Evolutionary conservation across 2,888 invertebrate genomes (phyloP).

Genomic region (Pharmacophagus antenor): DNA sequence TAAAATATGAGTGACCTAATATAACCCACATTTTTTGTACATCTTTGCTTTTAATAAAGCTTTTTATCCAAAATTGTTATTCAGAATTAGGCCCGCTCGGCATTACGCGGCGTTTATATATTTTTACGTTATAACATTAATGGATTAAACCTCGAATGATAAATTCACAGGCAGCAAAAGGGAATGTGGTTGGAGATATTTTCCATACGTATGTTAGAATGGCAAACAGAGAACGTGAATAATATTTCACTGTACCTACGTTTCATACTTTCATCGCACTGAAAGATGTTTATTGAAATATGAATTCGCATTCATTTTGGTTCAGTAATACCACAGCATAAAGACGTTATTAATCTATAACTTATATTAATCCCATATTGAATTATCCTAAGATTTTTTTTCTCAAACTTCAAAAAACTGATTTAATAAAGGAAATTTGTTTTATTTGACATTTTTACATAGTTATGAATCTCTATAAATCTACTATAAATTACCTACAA

Average conservation of each 20-base stretch:
- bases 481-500: not conserved
- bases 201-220: conserved; percentile 27
- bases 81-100: conserved; percentile 25
- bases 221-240: conserved; percentile 25
- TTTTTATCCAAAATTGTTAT: conserved; percentile 26
- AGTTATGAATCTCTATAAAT: not conserved
- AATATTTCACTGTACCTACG: conserved; percentile 21
- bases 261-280: conserved; percentile 24
- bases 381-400: not conserved
- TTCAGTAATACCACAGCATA: conserved; percentile 12
- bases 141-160: conserved; percentile 32
- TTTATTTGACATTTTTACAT: too few relatives aligned
- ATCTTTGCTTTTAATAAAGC: conserved; percentile 13
- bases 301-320: conserved; percentile 15
- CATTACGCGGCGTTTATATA: conserved; percentile 27
- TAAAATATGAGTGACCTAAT: not conserved
- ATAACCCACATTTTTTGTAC: conserved; percentile 5
- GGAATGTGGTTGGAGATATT: conserved; percentile 28
- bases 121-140: conserved; percentile 30
- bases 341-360: conserved; percentile 2
- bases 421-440: too few relatives aligned
- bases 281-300: conserved; percentile 25
- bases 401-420: too few relatives aligned
- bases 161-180: conserved; percentile 28
- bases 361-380: not conserved